These are phyloP conservation scores for Cyrtodaria siliqua DNA, from an alignment of 2,888 invertebrate genomes.

Conservation along the genomic window DNA sequence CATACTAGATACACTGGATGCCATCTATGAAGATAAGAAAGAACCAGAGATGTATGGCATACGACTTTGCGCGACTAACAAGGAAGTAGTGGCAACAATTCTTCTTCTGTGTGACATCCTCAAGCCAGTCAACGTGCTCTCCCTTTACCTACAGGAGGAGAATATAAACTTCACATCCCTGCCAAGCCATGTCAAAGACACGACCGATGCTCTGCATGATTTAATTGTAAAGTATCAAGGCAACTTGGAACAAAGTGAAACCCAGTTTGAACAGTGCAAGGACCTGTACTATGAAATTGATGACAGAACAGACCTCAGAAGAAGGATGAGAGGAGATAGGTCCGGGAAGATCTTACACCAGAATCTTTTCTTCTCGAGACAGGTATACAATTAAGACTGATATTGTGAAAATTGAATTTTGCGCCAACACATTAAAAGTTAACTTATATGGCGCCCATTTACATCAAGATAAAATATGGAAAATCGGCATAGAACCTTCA, in stretches of 20 bases:
- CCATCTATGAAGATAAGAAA: not conserved
- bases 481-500: too few species aligned
- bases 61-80: constrained; percentile 8
- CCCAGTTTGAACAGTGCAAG: constrained; percentile 10
- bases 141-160: constrained; percentile 22
- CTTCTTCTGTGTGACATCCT: constrained; percentile 34
- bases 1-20: constrained; percentile 31
- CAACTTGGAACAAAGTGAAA: not conserved
- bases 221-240: not conserved
- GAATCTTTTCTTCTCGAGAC: constrained; percentile 13
- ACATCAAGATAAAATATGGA: too few species aligned
- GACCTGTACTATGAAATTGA: constrained; percentile 19
- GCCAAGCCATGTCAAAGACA: not conserved
- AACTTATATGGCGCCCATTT: too few species aligned
- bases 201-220: not conserved
- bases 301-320: constrained; percentile 24
- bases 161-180: constrained; percentile 27
- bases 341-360: not conserved
- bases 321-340: constrained; percentile 6
- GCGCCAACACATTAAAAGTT: not conserved
- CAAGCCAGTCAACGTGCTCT: constrained; percentile 30
- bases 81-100: constrained; percentile 16
- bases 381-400: constrained; percentile 2
- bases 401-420: not conserved
- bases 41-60: constrained; percentile 24